Base-by-base conservation (phyloP, 2,797 vertebrate genomes). In the Vultur gryphus region DNA sequence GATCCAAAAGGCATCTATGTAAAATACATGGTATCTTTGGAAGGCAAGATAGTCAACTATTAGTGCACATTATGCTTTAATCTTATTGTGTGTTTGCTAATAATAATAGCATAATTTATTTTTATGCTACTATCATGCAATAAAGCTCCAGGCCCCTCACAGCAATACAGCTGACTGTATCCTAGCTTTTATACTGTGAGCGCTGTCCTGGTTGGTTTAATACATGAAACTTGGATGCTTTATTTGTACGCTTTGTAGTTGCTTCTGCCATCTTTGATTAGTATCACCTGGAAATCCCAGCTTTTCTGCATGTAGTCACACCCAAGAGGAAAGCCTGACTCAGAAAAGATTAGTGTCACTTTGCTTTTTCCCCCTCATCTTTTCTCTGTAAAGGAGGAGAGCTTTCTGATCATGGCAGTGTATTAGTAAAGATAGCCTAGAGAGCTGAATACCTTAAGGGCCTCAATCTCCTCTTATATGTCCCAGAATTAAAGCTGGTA, bases 281-380 rank as follows among this genome's bases (percentile, higher is more conserved):
- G 52, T 61, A 87, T 97, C 94, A 95, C 90, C 95, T 97, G 88
- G 88, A 97, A 96, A 95, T 82, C 83, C 77, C 77, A 94, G 93
- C 80, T 95, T 95, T 94, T 95, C 95, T 96, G 61, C 55, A 39
- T 96, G 87, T 88, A 96, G 95, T 97, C 91, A 96, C 95, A 96
- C 94, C 94, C 96, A 95, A 91, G 94, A 96, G 88, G 82, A 92
- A 97, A 94, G 94, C 77, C 86, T 49, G 81, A 79, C 94, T 97
- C 91, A 81, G 91, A 96, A 97, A 95, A 94, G 80, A 95, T 97
- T 96, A 97, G 59, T 66, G 95, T 97, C 95, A 97, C 88, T 96
- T 95, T 80, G 91, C 94, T 86, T 93, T 95, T 82, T 43, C 62
- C 66, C 37, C 78, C 80, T 95, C 86, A 90, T 96, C 92, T 97